These are phyloP conservation scores for Eilema griseolum DNA, from an alignment of 2,888 invertebrate species.

Conservation along the genomic window DNA sequence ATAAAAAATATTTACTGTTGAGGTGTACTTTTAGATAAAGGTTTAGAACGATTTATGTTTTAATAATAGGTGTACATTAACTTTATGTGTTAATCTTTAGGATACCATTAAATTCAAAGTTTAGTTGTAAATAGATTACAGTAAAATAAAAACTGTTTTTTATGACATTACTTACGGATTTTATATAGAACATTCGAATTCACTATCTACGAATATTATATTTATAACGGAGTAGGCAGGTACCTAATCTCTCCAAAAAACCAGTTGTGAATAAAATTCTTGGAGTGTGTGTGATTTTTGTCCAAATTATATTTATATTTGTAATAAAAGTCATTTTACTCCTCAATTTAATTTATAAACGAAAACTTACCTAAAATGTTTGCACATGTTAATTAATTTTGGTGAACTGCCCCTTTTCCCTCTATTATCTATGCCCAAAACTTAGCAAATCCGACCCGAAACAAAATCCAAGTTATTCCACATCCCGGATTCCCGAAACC, in stretches of 20 bases:
- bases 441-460: conserved; percentile 18
- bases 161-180: too few species aligned
- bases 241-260: too few species aligned
- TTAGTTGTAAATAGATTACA: too few species aligned
- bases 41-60: background rate
- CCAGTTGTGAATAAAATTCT: too few species aligned
- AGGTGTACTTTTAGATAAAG: background rate
- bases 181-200: too few species aligned
- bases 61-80: background rate
- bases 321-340: background rate
- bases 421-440: conserved; percentile 5
- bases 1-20: conserved; percentile 5
- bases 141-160: too few species aligned
- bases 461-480: conserved; percentile 44
- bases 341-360: background rate
- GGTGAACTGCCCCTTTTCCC: background rate
- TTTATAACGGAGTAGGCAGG: too few species aligned
- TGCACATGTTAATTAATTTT: conserved; percentile 2
- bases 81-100: background rate
- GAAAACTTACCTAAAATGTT: background rate
- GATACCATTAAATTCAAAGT: too few species aligned
- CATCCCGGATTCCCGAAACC: conserved; percentile 53
- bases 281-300: too few species aligned
- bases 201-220: too few species aligned
- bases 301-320: too few species aligned